phyloP scores from a whole-genome alignment of 2,113 vertebrate species.

The Callaeas wilsoni region DNA sequence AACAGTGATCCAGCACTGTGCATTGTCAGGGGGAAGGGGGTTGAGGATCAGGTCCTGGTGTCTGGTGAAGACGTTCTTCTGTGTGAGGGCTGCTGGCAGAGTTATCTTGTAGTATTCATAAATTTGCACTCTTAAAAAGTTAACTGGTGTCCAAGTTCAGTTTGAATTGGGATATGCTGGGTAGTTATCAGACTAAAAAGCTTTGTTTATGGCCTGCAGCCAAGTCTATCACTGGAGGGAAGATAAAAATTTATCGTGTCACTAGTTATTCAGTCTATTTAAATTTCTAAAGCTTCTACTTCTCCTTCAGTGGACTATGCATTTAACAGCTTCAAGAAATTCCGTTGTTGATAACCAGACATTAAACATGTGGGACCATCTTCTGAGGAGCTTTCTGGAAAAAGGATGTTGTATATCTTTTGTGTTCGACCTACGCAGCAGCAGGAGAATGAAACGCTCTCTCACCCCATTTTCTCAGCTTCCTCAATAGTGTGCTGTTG shows the following conservation, averaged over 20 bases:
- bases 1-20: not conserved
- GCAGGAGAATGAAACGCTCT: not conserved
- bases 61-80: not conserved
- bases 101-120: not conserved
- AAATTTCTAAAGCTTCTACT: not conserved
- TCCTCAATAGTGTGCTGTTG: not conserved
- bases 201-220: not conserved
- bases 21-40: fast-evolving
- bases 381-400: not conserved
- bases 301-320: not conserved
- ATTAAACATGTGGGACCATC: not conserved
- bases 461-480: not conserved
- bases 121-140: not conserved
- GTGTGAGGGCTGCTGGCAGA: not conserved
- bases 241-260: not conserved
- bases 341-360: not conserved
- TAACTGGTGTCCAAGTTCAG: not conserved
- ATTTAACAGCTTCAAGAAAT: not conserved
- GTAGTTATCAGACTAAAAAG: not conserved
- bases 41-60: not conserved
- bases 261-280: not conserved
- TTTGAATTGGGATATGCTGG: not conserved
- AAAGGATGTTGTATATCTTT: not conserved
- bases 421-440: not conserved
- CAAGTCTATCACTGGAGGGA: not conserved